phyloP scores from a whole-genome alignment of 2,888 invertebrate species.

The Meteorus colon region DNA sequence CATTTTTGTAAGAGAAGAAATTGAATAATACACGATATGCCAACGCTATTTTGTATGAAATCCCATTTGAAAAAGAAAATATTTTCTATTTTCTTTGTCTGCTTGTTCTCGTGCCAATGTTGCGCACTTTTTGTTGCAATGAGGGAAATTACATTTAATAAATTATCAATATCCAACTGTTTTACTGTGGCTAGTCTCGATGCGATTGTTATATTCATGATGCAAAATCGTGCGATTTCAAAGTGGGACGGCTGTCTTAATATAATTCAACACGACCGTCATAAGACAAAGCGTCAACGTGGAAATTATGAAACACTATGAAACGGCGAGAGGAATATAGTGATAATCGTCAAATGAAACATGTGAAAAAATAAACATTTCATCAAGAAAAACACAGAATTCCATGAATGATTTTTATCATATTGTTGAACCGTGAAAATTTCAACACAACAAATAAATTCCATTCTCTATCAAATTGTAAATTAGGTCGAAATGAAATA shows the following conservation, averaged over 20 bases:
- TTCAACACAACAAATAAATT: no score
- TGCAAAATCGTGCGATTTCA: neutral
- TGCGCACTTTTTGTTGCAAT: neutral
- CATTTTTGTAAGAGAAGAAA: conserved; percentile 38
- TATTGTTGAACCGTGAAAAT: no score
- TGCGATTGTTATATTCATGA: neutral
- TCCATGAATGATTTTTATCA: no score
- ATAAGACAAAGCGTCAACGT: neutral
- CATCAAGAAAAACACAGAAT: no score
- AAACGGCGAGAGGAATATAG: neutral
- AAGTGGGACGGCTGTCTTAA: neutral
- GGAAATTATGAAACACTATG: neutral
- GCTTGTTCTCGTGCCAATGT: conserved; percentile 12
- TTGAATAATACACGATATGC: neutral
- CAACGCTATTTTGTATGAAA: conserved; percentile 33
- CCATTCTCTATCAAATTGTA: no score
- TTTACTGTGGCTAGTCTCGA: neutral
- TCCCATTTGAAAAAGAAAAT: neutral
- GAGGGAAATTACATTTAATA: neutral
- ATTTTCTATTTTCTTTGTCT: neutral
- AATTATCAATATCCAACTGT: neutral
- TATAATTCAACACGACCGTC: neutral
- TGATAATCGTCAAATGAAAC: neutral
- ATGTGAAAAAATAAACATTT: no score
- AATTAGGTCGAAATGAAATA: no score